Conservation (phyloP, 2,888 invertebrate genomes). For the Eueremaeus valkanovi region DNA sequence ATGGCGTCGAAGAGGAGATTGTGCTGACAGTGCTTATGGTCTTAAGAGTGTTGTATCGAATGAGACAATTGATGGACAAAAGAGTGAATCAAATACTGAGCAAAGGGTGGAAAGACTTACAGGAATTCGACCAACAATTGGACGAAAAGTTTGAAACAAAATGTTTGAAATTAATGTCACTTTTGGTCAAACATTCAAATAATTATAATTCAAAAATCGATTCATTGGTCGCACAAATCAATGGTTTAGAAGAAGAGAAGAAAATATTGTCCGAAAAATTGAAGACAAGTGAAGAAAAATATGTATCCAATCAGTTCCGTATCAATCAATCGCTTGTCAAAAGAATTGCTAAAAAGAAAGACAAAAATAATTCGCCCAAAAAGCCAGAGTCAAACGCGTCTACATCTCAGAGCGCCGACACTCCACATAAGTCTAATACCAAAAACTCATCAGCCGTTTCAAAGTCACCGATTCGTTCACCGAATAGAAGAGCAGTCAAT, state of each 20-base stretch:
- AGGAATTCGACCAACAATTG: conserved; percentile 13
- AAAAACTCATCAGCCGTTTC: too few relatives aligned
- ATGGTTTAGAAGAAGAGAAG: background rate
- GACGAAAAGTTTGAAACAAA: conserved; percentile 20
- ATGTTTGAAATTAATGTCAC: conserved; percentile 1
- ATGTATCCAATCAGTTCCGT: background rate
- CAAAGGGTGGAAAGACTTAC: conserved; percentile 8
- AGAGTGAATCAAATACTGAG: background rate
- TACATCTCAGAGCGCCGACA: too few relatives aligned
- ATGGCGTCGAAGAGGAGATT: conserved; percentile 14
- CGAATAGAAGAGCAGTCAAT: too few relatives aligned
- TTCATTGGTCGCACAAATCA: background rate
- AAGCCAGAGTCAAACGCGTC: too few relatives aligned
- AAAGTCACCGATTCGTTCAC: background rate
- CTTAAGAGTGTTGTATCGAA: conserved; percentile 14
- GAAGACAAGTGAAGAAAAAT: background rate
- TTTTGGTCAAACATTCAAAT: conserved; percentile 5
- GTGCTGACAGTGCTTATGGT: conserved; percentile 14
- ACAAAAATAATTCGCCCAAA: background rate
- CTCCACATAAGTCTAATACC: too few relatives aligned
- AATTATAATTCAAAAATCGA: background rate
- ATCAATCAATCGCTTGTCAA: background rate
- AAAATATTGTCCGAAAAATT: background rate
- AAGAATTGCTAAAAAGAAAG: background rate
- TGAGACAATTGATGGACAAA: conserved; percentile 6